Evolutionary conservation across 2,797 vertebrate species (phyloP).

Genomic region (Heterohyrax brucei): DNA sequence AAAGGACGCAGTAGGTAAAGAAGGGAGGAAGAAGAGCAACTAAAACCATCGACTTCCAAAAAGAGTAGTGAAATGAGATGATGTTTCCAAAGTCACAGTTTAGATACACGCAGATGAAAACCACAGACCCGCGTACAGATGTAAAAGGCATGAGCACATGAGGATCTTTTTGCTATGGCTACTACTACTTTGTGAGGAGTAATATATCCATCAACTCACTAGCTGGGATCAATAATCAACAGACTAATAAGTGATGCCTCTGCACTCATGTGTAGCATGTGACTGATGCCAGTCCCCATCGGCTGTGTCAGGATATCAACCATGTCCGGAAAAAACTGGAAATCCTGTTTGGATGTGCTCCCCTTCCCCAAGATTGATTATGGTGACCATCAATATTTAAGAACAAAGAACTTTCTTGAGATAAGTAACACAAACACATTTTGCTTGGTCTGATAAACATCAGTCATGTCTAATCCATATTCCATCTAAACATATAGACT

Average conservation of each 20-base stretch:
- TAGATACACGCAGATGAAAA: neutral
- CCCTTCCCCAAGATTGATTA: slow-evolving; percentile 36
- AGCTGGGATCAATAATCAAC: slow-evolving; percentile 25
- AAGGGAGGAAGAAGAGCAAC: neutral
- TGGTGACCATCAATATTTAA: neutral
- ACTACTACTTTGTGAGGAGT: neutral
- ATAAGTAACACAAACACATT: slow-evolving; percentile 44
- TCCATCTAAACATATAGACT: slow-evolving; percentile 22
- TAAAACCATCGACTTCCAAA: slow-evolving; percentile 2
- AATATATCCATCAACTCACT: neutral
- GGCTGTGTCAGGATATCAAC: neutral
- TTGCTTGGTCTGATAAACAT: slow-evolving; percentile 36
- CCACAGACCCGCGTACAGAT: neutral
- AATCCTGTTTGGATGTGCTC: neutral
- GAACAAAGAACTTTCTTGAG: slow-evolving; percentile 17
- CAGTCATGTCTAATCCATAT: slow-evolving; percentile 32
- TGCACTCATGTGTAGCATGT: neutral
- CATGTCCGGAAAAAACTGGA: slow-evolving; percentile 44
- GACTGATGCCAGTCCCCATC: slow-evolving; percentile 1
- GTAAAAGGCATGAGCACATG: neutral
- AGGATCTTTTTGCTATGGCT: neutral
- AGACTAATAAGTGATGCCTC: neutral
- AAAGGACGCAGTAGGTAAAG: neutral
- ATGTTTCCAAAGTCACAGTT: neutral
- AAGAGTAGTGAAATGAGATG: slow-evolving; percentile 46